These are phyloP conservation scores for Styela plicata DNA, from an alignment of 23 tunicate species.

Conservation along the genomic window DNA sequence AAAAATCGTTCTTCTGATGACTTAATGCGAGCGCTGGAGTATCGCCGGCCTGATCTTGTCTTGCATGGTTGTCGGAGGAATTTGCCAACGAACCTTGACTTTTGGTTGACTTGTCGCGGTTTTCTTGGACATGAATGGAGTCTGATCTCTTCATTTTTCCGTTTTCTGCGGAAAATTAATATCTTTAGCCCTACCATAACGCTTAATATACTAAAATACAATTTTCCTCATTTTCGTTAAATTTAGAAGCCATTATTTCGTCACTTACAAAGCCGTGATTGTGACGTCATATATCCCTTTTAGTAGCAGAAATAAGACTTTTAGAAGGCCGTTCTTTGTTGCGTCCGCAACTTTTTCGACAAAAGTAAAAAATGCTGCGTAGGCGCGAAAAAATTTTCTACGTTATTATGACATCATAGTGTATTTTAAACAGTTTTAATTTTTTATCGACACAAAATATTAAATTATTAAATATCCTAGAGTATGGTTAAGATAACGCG, in stretches of 20 bases:
- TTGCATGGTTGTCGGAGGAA: constrained; percentile 45
- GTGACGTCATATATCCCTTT: not conserved
- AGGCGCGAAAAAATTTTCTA: not conserved
- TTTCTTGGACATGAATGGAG: too few relatives aligned
- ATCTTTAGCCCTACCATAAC: too few relatives aligned
- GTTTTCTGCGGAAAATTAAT: too few relatives aligned
- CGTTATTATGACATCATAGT: not conserved
- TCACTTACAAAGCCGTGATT: not conserved
- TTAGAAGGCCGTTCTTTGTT: not conserved
- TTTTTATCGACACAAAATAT: too few relatives aligned
- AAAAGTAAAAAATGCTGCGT: not conserved
- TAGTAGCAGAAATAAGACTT: not conserved
- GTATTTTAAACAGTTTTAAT: too few relatives aligned
- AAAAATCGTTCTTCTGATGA: constrained; percentile 35
- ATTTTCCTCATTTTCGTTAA: too few relatives aligned
- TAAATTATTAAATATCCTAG: too few relatives aligned
- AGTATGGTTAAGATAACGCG: too few relatives aligned
- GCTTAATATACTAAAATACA: too few relatives aligned
- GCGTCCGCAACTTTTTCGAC: too few relatives aligned
- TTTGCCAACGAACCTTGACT: not conserved
- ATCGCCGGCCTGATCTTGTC: constrained; percentile 41
- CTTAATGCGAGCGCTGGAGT: constrained; percentile 6
- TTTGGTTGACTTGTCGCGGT: not conserved
- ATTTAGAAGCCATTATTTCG: not conserved
- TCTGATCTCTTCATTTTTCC: not conserved